A percentile compares a stretch with the other conserved stretches of the same genome.
Conservation (phyloP, 1,140 invertebrate species). For the Globodera ellingtonae region DNA sequence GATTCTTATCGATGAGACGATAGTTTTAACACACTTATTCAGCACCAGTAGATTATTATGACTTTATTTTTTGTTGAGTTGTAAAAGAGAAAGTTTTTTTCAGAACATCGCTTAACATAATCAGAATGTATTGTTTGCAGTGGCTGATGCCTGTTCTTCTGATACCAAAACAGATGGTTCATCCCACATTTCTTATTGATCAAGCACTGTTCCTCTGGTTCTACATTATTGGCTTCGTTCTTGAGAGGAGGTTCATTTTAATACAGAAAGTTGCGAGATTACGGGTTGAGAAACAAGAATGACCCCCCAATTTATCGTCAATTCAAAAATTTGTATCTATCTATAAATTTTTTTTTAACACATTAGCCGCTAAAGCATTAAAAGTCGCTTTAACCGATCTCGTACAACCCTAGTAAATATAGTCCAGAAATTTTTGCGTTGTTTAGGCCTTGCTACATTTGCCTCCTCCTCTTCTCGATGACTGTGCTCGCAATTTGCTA, state of each 20-base stretch:
- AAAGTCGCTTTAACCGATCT: too few species aligned
- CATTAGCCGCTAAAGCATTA: too few species aligned
- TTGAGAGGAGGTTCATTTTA: constrained; percentile 75
- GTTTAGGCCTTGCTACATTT: constrained; percentile 83
- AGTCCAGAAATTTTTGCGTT: neutral
- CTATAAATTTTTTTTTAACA: too few species aligned
- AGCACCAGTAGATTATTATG: too few species aligned
- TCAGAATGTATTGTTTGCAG: constrained; percentile 92
- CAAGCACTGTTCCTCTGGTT: constrained; percentile 54
- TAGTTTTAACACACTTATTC: too few species aligned
- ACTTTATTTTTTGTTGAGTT: too few species aligned
- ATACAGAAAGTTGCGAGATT: neutral
- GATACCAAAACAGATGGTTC: constrained; percentile 84
- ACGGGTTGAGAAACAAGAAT: too few species aligned
- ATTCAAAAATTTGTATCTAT: too few species aligned
- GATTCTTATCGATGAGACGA: too few species aligned
- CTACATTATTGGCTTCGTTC: constrained; percentile 74
- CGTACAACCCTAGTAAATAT: too few species aligned
- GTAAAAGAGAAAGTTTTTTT: too few species aligned
- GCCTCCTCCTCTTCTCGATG: constrained; percentile 84
- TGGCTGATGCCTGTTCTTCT: constrained; percentile 94
- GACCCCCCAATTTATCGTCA: too few species aligned
- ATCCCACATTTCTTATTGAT: constrained; percentile 51
- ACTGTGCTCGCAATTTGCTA: constrained; percentile 91
- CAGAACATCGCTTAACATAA: neutral